These are phyloP conservation scores for Epinephelus moara DNA, from an alignment of 2,113 vertebrate species.

Conservation along the genomic window DNA sequence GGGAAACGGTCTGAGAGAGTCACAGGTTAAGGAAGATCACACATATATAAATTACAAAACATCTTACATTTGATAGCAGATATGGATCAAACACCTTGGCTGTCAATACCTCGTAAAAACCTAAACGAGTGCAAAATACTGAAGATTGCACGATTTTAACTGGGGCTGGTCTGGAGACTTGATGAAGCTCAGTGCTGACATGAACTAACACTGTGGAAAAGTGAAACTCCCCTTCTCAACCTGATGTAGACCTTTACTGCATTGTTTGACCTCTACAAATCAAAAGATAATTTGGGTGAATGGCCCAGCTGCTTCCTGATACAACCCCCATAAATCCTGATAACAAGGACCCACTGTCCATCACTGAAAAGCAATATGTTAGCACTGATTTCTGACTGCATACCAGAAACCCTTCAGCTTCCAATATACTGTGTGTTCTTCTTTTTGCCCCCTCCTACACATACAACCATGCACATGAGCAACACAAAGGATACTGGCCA, in stretches of 20 bases:
- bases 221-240: neutral
- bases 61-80: neutral
- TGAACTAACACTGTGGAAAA: neutral
- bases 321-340: neutral
- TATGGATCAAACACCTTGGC: neutral
- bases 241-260: neutral
- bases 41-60: neutral
- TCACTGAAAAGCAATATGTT: constrained; percentile 8
- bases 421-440: too few species aligned
- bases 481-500: constrained; percentile 97
- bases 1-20: constrained; percentile 92
- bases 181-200: too few species aligned
- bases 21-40: constrained; percentile 69
- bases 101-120: neutral
- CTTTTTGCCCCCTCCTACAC: neutral
- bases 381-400: constrained; percentile 14
- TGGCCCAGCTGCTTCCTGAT: neutral
- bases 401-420: neutral
- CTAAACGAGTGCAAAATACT: neutral
- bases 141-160: neutral
- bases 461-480: neutral
- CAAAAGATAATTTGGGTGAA: neutral
- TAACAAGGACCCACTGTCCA: constrained; percentile 4
- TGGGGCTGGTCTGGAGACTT: too few species aligned
- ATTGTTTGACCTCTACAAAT: neutral